Evolutionary conservation across 23 tunicate genomes (phyloP).

Genomic region (Styela clava): DNA sequence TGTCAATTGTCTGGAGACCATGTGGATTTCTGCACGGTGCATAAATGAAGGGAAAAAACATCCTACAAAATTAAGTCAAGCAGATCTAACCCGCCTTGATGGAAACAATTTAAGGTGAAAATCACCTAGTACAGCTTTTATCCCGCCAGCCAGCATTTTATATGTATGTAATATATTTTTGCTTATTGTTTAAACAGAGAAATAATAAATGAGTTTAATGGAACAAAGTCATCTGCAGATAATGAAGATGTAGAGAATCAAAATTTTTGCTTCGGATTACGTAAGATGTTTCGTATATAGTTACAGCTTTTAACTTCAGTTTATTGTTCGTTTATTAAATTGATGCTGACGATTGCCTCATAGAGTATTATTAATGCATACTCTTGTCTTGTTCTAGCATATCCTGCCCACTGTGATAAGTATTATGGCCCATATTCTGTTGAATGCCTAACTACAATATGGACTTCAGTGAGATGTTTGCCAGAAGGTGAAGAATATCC

Average conservation of each 20-base stretch:
- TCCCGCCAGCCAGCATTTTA: neutral
- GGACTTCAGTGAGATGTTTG: conserved; percentile 9
- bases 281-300: neutral
- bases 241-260: conserved; percentile 3
- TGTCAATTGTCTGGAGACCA: conserved; percentile 7
- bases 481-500: conserved; percentile 21
- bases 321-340: neutral
- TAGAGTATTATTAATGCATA: neutral
- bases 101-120: neutral
- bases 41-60: conserved; percentile 4
- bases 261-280: conserved; percentile 16
- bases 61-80: neutral
- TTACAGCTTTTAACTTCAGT: neutral
- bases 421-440: conserved; percentile 24
- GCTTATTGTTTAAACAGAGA: neutral
- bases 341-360: neutral
- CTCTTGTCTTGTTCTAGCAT: neutral
- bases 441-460: conserved; percentile 20
- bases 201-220: conserved; percentile 5
- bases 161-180: neutral
- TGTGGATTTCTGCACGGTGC: conserved; percentile 8
- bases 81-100: conserved; percentile 2
- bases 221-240: conserved; percentile 12
- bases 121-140: neutral
- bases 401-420: conserved; percentile 20